Base-by-base conservation (phyloP, 2,797 vertebrate species). In the Gymnoscopelus braueri region DNA sequence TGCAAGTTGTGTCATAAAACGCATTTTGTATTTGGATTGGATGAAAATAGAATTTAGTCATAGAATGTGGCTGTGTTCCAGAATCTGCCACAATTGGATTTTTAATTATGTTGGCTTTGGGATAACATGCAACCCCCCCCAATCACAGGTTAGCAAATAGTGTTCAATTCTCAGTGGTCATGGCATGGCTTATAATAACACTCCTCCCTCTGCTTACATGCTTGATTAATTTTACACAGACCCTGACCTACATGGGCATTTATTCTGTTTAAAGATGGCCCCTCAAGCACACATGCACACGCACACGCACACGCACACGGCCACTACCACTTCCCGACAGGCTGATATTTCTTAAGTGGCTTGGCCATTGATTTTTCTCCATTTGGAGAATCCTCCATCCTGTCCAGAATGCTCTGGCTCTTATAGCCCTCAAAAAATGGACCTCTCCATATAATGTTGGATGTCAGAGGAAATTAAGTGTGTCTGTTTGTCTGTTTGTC, bases 191-290 rank as follows among this genome's bases (percentile, higher is more conserved):
- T 39, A 39, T 5, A 39, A 14, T 60, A 63, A 55, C 60, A 70
- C 19, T 69, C 60, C 64, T 79, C 65, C 58, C 58, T 59, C 60
- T 74, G 5, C 63, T 69, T 51, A 63, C 67, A 72, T 72, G 68
- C 58, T 71, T 82, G 77, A 83, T 84, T 83, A 82, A 82, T 78
- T 82, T 83, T 84, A 68, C 62, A 73, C 65, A 67, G 62, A 78
- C 56, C 29, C 79, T 84, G 82, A 87, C 71, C 83, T 73, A 72
- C 83, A 88, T 85, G 72, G 71, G 26, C 26, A 74, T 79, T 80
- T 58, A 77, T 81, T 82, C 73, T 78, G 76, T 79, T 61, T 67
- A 69, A 81, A 81, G 82, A 87, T 56, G 74, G 39, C 66, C 74
- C 69, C 60, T 51, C 35, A 12, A 72, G 65, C 67, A 10, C 14